Conservation (phyloP, 1,140 invertebrate genomes). For the Chlorops oryzae region DNA sequence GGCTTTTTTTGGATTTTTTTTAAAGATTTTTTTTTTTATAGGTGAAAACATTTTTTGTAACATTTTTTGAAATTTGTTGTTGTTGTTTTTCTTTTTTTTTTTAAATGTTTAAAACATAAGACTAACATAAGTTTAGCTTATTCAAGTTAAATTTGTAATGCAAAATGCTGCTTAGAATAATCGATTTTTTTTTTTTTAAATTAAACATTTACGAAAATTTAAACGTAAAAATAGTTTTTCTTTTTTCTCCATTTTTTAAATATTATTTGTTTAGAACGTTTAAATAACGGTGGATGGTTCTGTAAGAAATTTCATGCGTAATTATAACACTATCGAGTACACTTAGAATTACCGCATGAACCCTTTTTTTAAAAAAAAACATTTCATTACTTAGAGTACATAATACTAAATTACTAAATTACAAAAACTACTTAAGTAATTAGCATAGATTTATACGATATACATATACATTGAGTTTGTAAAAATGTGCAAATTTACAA, state of each 20-base stretch:
- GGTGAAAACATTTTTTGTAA: no score
- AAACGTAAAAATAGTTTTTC: neutral
- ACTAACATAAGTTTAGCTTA: neutral
- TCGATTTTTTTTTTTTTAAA: neutral
- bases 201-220: neutral
- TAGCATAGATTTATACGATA: no score
- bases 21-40: no score
- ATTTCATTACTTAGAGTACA: neutral
- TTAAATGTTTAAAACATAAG: neutral
- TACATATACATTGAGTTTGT: no score
- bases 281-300: neutral
- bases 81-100: neutral
- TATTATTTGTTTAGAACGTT: neutral
- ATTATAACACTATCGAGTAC: neutral
- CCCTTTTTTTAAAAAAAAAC: neutral
- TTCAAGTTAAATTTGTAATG: neutral
- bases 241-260: neutral
- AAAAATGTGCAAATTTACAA: no score
- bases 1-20: no score
- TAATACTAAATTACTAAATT: neutral
- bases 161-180: neutral
- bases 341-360: neutral
- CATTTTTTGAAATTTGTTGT: neutral
- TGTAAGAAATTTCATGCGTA: neutral
- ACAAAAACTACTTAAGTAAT: neutral